Evolutionary conservation across 2,888 invertebrate species (phyloP), one percentile per base, ranked within the genome.

Genomic region (Salticus scenicus): DNA sequence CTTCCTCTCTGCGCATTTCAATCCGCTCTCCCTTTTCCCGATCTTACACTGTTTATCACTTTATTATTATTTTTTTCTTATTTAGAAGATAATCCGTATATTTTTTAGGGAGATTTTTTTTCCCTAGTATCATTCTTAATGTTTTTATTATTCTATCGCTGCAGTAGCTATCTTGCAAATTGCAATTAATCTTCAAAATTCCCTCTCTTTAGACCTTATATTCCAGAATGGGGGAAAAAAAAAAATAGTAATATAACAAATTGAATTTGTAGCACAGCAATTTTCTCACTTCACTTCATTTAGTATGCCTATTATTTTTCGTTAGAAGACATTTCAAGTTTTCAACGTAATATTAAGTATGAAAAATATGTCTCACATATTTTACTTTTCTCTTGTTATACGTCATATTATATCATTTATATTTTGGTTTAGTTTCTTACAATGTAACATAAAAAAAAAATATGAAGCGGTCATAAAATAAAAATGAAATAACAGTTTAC

Each of bases 181-280:
- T 20, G 57, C n/a, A 70, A 82, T 82, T 71, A 76, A 76, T 76
- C 82, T 76, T 71, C 74, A 57, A 67, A 67, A 69, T 37, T 30
- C n/a, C 28, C 67, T 17, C n/a, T 20, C 14, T 5, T 41, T 37
- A 7, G 7, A 37, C 37, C 10, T 37, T 37, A 37, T 37, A 37
- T 37, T 7, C 37, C 37, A 37, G 10, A 10, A 37, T 7, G 10
- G 10, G 10, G 10, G 17, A 47, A 47, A 47, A 12, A 12, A 47
- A 47, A 12, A 17, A 47, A 17, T 17, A 2, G 42, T 14, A 47
- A 47, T 37, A 37, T 37, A 47, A 10, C 42, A 47, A 2, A 24
- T 57, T 4, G 57, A 57, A 47, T 47, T 47, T 14, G 7, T 20
- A 5, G 24, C 57, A 12, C 57, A 24, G 20, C 12, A 17, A 57